phyloP scores from a whole-genome alignment of 2,888 invertebrate genomes.

The Ophraella communa region DNA sequence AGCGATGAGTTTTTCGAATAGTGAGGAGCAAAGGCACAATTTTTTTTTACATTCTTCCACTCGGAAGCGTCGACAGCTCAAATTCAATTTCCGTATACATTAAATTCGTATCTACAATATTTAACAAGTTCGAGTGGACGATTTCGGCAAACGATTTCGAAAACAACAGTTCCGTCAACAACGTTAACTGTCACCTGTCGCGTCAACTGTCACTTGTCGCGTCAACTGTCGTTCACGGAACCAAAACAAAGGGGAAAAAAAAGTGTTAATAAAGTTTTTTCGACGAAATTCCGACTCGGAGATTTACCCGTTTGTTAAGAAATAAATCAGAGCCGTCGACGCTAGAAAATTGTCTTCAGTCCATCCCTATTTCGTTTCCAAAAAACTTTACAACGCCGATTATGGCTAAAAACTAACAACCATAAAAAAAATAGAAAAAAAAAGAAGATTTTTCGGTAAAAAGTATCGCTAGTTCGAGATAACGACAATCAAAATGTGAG shows the following conservation, averaged over 20 bases:
- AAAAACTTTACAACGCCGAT: slow-evolving; percentile 10
- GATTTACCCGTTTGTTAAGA: not conserved
- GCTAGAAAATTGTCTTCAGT: slow-evolving; percentile 32
- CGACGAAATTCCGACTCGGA: not conserved
- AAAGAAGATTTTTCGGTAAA: not conserved
- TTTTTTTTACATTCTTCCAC: slow-evolving; percentile 30
- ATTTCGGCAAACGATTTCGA: not conserved
- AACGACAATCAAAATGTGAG: not conserved
- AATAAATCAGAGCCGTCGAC: slow-evolving; percentile 5
- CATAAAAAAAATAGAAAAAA: too few species aligned
- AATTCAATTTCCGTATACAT: not conserved
- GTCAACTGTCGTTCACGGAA: too few species aligned
- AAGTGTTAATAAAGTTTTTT: not conserved
- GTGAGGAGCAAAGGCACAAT: slow-evolving; percentile 44
- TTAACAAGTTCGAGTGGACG: too few species aligned
- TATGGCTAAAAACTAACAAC: not conserved
- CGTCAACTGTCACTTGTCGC: too few species aligned
- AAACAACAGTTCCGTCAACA: too few species aligned
- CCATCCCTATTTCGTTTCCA: slow-evolving; percentile 33
- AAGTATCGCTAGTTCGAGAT: not conserved
- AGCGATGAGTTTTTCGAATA: slow-evolving; percentile 28
- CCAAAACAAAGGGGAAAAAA: too few species aligned
- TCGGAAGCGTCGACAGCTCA: slow-evolving; percentile 21
- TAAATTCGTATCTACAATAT: too few species aligned
- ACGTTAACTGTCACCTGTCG: too few species aligned